Evolutionary conservation across 2,888 invertebrate genomes (phyloP), one percentile per base, ranked within the genome.

Genomic region (Ashinkailepas kermadecensis): DNA sequence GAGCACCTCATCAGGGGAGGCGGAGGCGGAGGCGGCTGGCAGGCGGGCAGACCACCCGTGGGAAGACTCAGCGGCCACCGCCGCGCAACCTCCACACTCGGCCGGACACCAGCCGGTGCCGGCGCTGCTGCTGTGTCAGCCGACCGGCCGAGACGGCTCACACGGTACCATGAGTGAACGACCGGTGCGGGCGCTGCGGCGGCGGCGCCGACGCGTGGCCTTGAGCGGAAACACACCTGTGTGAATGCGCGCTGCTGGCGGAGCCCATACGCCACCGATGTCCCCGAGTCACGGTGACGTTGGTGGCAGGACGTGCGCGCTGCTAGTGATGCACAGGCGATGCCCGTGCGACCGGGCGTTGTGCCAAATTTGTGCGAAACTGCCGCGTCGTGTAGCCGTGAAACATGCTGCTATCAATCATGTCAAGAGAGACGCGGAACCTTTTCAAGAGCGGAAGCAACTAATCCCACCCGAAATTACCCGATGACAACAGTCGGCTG

Each of bases 171-270:
- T 25, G 67, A n/a, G n/a, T 21, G 65, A 21, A 9, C 23, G 67
- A 8, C 11, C 67, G 67, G 67, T 25, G n/a, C 25, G 6, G 25
- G 7, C 54, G 74, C 56, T 18, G 15, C 15, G 39, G 39, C 39
- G 4, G 39, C 39, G 39, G 39, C 39, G 39, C 23, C 65, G 23
- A 10, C n/a, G 67, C 39, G 11, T 56, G 74, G 56, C 74, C 74
- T 74, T 74, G 74, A 74, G 18, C 2, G 56, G n/a, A 9, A 18
- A 15, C 74, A 74, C 74, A 74, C 74, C 74, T 74, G 74, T 74
- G 74, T 9, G 74, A 56, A 74, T 54, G 21, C 15, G 18, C 56
- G 9, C 9, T 56, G 21, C 74, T 21, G 9, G 21, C 54, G 39
- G 15, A 0, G 39, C 39, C 39, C 39, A 18, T 4, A 13, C 39